Conservation (phyloP, 2,113 vertebrate species). For the Solenodon paradoxus region DNA sequence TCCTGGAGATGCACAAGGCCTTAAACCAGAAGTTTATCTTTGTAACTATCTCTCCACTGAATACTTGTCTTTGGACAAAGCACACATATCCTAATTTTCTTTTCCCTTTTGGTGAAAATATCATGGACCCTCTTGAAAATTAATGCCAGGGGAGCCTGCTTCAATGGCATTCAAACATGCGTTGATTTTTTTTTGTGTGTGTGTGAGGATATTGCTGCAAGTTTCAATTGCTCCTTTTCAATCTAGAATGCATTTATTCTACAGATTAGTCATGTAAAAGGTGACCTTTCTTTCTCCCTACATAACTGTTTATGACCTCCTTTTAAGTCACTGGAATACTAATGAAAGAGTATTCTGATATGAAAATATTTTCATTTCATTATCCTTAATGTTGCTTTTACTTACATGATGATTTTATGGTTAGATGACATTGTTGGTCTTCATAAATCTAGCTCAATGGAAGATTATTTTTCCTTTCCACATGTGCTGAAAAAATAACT, state of each 20-base stretch:
- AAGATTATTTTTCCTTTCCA: not conserved
- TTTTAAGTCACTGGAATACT: not conserved
- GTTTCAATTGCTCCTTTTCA: not conserved
- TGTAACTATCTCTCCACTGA: not conserved
- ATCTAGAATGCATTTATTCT: not conserved
- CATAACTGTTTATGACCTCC: not conserved
- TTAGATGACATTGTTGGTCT: not conserved
- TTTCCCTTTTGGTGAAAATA: not conserved
- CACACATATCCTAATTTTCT: not conserved
- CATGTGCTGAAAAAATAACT: not conserved
- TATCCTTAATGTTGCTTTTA: not conserved
- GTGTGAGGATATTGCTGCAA: not conserved
- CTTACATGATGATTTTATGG: not conserved
- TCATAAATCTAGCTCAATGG: not conserved
- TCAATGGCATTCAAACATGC: not conserved
- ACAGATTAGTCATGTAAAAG: not conserved
- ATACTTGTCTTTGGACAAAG: not conserved
- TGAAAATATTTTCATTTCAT: not conserved
- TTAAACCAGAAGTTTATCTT: not conserved
- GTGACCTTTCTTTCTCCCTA: not conserved
- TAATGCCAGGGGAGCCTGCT: fast-evolving
- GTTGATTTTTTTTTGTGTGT: not conserved
- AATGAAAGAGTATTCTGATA: not conserved
- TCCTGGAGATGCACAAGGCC: not conserved
- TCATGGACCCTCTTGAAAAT: not conserved